Percentiles rank a stretch among this genome's conserved stretches.
Evolutionary conservation across 2,888 invertebrate species (phyloP).

Genomic region (Tyria jacobaeae): DNA sequence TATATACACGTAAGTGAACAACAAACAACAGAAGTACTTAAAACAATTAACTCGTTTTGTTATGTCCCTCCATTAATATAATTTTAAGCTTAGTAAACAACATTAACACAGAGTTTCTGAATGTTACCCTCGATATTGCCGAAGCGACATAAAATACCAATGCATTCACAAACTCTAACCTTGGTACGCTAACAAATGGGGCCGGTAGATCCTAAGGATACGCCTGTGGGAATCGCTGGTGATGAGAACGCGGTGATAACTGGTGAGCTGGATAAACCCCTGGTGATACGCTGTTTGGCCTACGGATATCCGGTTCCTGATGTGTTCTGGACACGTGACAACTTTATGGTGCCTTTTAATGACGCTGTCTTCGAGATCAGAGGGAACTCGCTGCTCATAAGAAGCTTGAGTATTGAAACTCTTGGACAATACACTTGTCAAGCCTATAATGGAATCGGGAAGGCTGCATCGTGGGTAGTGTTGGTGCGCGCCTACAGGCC

Average conservation of each 20-base stretch:
- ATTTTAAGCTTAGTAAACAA: constrained; percentile 57
- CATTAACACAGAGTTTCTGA: constrained; percentile 67
- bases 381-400: constrained; percentile 92
- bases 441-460: constrained; percentile 93
- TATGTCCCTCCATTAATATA: constrained; percentile 54
- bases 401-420: constrained; percentile 89
- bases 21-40: constrained; percentile 46
- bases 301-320: constrained; percentile 93
- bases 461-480: constrained; percentile 92
- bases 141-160: constrained; percentile 26
- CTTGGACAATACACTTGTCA: constrained; percentile 96
- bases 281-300: constrained; percentile 92
- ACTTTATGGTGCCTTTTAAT: constrained; percentile 90
- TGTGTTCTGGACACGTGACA: constrained; percentile 94
- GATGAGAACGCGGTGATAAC: constrained; percentile 88
- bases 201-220: constrained; percentile 84
- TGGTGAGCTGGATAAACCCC: constrained; percentile 90
- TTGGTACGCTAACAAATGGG: constrained; percentile 52
- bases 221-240: constrained; percentile 89
- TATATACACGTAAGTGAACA: constrained; percentile 6
- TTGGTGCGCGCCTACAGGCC: constrained; percentile 91
- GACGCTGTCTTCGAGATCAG: constrained; percentile 90
- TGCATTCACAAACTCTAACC: constrained; percentile 57
- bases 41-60: constrained; percentile 59
- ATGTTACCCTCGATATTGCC: constrained; percentile 46